A percentile compares a stretch with the other conserved stretches of the same genome.
Evolutionary conservation across 2,113 vertebrate genomes (phyloP).

Genomic region (Sprattus sprattus): DNA sequence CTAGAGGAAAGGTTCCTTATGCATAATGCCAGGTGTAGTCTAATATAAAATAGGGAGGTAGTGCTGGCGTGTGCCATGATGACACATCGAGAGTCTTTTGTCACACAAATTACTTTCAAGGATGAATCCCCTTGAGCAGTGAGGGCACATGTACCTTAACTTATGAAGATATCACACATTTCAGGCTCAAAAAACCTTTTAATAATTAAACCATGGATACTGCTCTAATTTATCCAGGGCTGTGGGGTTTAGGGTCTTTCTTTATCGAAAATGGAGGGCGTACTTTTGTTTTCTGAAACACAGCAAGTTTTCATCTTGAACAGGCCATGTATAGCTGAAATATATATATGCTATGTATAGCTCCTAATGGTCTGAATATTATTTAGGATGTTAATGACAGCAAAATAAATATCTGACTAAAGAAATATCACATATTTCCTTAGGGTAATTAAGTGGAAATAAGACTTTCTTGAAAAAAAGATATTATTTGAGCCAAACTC

Average conservation of each 20-base stretch:
- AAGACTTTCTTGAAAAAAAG: neutral
- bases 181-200: neutral
- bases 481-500: slow-evolving; percentile 11
- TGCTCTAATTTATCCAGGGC: neutral
- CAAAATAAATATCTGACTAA: neutral
- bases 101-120: neutral
- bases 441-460: neutral
- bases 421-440: neutral
- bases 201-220: neutral
- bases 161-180: neutral
- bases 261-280: neutral
- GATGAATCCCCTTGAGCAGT: slow-evolving; percentile 2
- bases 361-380: neutral
- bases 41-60: neutral
- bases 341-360: neutral
- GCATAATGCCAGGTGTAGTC: neutral
- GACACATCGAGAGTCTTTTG: neutral
- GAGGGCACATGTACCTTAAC: neutral
- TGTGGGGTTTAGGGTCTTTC: neutral
- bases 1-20: neutral
- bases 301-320: neutral
- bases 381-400: neutral
- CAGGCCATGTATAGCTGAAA: neutral
- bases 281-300: neutral
- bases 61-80: neutral